Evolutionary conservation across 2,888 invertebrate species (phyloP).

Genomic region (Phorcus lineatus): DNA sequence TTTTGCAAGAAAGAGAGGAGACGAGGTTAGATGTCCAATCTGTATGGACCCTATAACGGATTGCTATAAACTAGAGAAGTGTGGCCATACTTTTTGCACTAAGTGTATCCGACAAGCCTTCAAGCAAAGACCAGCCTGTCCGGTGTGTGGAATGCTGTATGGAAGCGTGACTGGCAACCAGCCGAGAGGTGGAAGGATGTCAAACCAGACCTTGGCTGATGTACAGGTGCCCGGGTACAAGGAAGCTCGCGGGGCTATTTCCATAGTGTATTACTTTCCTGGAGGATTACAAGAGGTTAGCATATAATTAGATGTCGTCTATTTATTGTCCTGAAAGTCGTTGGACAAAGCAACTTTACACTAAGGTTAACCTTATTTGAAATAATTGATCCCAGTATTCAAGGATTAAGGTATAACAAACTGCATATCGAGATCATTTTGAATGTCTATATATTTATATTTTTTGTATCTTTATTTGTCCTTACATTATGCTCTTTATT

Average conservation of each 20-base stretch:
- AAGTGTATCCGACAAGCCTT: slow-evolving; percentile 39
- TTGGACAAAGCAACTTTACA: no score
- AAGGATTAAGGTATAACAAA: no score
- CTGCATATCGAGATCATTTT: no score
- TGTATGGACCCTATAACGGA: slow-evolving; percentile 46
- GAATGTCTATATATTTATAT: no score
- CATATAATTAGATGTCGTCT: not conserved
- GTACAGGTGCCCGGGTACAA: slow-evolving; percentile 41
- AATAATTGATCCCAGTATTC: no score
- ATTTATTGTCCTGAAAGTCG: no score
- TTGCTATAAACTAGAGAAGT: slow-evolving; percentile 46
- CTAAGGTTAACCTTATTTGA: no score
- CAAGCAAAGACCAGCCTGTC: slow-evolving; percentile 45
- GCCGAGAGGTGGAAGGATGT: slow-evolving; percentile 45
- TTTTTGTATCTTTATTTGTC: no score
- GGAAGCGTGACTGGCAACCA: slow-evolving; percentile 49
- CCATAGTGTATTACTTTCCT: slow-evolving; percentile 49
- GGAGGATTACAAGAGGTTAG: slow-evolving; percentile 57
- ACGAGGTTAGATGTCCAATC: slow-evolving; percentile 45
- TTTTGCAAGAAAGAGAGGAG: no score
- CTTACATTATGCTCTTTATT: no score
- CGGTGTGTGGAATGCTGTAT: slow-evolving; percentile 76
- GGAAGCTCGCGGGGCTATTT: slow-evolving; percentile 36
- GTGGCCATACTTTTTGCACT: slow-evolving; percentile 44
- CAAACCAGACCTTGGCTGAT: not conserved